These are phyloP conservation scores for Streblospio benedicti DNA, from an alignment of 1,140 invertebrate genomes.

Conservation along the genomic window DNA sequence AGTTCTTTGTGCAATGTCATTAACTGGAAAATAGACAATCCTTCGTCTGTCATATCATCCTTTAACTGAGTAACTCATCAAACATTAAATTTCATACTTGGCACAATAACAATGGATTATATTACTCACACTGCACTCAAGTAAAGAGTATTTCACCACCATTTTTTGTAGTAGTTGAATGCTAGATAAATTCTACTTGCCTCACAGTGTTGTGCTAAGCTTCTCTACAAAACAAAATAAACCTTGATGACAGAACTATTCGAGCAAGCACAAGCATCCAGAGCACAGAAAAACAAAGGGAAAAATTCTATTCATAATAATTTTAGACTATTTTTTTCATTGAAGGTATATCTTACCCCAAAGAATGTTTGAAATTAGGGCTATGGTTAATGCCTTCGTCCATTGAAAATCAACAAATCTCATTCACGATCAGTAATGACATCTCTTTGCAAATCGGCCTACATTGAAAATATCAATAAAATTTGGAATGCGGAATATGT, in stretches of 20 bases:
- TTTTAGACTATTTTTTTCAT: too few relatives aligned
- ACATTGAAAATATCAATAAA: constrained; percentile 17
- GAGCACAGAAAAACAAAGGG: too few relatives aligned
- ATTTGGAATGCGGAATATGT: not conserved
- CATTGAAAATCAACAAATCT: constrained; percentile 65
- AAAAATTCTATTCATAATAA: too few relatives aligned
- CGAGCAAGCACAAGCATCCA: too few relatives aligned
- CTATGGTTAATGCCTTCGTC: constrained; percentile 61
- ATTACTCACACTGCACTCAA: constrained; percentile 52
- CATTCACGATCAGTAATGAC: constrained; percentile 66
- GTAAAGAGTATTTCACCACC: constrained; percentile 56
- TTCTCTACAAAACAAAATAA: too few relatives aligned
- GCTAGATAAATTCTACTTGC: constrained; percentile 53
- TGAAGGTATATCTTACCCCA: constrained; percentile 55
- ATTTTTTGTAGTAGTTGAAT: constrained; percentile 57
- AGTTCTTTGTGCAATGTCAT: not conserved
- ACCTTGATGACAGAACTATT: too few relatives aligned
- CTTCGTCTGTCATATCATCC: not conserved
- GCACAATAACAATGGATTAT: too few relatives aligned
- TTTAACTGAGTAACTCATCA: not conserved
- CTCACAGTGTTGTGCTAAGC: constrained; percentile 43
- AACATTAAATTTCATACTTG: not conserved
- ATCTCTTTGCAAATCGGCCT: constrained; percentile 57
- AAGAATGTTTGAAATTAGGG: constrained; percentile 68
- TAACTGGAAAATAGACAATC: not conserved